phyloP scores from a whole-genome alignment of 2,797 vertebrate species.

The Apodemus agrarius region DNA sequence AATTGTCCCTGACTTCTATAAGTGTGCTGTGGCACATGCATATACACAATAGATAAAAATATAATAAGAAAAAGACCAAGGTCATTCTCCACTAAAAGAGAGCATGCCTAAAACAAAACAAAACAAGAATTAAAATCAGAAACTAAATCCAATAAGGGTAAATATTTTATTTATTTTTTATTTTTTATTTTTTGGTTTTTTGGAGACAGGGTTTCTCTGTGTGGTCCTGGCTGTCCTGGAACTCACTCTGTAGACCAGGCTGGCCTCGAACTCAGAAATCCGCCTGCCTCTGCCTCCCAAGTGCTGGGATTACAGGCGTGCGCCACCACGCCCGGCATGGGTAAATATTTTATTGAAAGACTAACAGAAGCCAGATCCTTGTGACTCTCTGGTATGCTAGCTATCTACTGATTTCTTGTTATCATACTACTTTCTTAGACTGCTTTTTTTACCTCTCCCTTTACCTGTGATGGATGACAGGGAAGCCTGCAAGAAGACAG shows the following conservation, averaged over 20 bases:
- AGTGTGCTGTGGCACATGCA: not conserved
- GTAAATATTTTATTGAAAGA: too few species aligned
- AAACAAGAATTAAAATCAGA: not conserved
- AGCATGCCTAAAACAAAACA: not conserved
- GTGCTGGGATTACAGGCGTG: too few species aligned
- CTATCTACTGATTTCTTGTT: conserved; percentile 24
- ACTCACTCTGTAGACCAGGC: too few species aligned
- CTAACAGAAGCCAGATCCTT: conserved; percentile 26
- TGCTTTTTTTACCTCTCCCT: conserved; percentile 23
- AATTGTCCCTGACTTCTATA: not conserved
- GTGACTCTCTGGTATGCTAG: not conserved
- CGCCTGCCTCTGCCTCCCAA: too few species aligned
- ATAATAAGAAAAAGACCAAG: not conserved
- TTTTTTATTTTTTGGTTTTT: too few species aligned
- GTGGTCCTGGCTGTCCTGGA: too few species aligned
- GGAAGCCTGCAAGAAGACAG: not conserved
- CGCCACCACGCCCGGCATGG: too few species aligned
- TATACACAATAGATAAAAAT: not conserved
- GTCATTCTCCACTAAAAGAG: not conserved
- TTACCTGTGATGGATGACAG: conserved; percentile 15
- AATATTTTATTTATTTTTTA: too few species aligned
- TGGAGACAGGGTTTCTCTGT: too few species aligned
- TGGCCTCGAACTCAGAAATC: too few species aligned
- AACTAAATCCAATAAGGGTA: conserved; percentile 20
- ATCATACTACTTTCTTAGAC: conserved; percentile 45